Evolutionary conservation across 2,888 invertebrate species (phyloP).

Genomic region (Macrosoma leucophasiata): DNA sequence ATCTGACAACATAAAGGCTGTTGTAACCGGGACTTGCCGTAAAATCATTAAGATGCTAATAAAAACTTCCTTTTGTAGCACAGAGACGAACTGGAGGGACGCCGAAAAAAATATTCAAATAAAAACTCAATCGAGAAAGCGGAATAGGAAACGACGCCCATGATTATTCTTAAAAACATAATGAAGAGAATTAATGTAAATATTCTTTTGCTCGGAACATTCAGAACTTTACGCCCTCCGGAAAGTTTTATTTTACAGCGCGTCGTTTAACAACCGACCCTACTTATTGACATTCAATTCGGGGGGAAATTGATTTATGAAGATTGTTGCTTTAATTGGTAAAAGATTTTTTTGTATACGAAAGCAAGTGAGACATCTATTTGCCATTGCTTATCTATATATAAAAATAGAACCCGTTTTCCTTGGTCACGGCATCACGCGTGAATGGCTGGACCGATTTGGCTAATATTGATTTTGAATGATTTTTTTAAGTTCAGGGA

Average conservation of each 20-base stretch:
- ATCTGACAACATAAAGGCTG: slow-evolving; percentile 77
- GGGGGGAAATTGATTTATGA: slow-evolving; percentile 76
- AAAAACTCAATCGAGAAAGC: slow-evolving; percentile 73
- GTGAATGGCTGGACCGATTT: no score
- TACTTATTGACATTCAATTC: slow-evolving; percentile 76
- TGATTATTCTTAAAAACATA: slow-evolving; percentile 77
- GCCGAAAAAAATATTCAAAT: slow-evolving; percentile 73
- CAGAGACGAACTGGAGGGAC: slow-evolving; percentile 64
- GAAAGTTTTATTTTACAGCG: slow-evolving; percentile 74
- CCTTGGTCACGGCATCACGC: no score
- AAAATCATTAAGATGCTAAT: slow-evolving; percentile 78
- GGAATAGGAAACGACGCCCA: slow-evolving; percentile 67
- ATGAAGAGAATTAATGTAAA: slow-evolving; percentile 78
- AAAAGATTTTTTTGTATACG: slow-evolving; percentile 61
- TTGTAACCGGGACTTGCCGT: slow-evolving; percentile 75
- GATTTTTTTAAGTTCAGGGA: no score
- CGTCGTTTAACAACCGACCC: slow-evolving; percentile 73
- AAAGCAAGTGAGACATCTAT: no score
- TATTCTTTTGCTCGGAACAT: slow-evolving; percentile 75
- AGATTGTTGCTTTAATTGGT: slow-evolving; percentile 73
- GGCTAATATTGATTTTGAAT: no score
- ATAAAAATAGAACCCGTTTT: no score
- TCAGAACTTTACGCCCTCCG: slow-evolving; percentile 69
- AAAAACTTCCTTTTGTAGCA: slow-evolving; percentile 75
- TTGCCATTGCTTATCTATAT: no score